Conservation (phyloP, 2,113 vertebrate genomes). For the Reinhardtius hippoglossoides region DNA sequence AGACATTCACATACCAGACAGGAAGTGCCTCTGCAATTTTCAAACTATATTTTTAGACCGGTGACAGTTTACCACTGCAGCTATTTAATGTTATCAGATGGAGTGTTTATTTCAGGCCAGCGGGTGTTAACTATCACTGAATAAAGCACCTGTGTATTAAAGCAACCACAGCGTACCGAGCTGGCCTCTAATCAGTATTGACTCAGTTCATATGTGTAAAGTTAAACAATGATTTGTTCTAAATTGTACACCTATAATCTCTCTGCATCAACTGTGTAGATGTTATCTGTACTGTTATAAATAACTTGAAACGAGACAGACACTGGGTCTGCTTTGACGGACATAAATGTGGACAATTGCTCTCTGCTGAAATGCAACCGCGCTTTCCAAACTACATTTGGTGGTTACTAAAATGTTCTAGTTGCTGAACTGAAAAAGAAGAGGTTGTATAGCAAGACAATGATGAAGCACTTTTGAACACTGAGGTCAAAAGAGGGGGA, state of each 20-base stretch:
- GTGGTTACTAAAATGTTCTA: too few relatives aligned
- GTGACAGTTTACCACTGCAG: neutral
- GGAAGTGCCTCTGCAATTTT: constrained; percentile 19
- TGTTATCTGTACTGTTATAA: constrained; percentile 2
- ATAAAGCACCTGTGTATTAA: neutral
- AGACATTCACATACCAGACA: constrained; percentile 7
- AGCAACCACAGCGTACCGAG: neutral
- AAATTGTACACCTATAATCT: neutral
- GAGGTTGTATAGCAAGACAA: neutral
- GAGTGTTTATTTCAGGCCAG: neutral
- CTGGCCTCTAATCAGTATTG: neutral
- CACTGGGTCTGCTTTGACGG: neutral
- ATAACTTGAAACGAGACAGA: neutral
- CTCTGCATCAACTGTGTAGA: neutral
- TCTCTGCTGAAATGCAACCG: too few relatives aligned
- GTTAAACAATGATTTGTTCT: constrained; percentile 24
- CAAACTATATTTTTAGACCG: constrained; percentile 13
- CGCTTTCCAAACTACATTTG: neutral
- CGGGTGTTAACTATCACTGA: neutral
- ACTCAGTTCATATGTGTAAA: neutral
- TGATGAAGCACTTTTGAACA: constrained; percentile 16
- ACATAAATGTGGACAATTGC: too few relatives aligned
- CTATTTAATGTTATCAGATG: neutral
- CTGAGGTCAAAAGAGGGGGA: constrained; percentile 10
- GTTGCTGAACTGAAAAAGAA: neutral